These are phyloP conservation scores for Coelopa pilipes DNA, from an alignment of 2,888 invertebrate genomes.

Conservation along the genomic window DNA sequence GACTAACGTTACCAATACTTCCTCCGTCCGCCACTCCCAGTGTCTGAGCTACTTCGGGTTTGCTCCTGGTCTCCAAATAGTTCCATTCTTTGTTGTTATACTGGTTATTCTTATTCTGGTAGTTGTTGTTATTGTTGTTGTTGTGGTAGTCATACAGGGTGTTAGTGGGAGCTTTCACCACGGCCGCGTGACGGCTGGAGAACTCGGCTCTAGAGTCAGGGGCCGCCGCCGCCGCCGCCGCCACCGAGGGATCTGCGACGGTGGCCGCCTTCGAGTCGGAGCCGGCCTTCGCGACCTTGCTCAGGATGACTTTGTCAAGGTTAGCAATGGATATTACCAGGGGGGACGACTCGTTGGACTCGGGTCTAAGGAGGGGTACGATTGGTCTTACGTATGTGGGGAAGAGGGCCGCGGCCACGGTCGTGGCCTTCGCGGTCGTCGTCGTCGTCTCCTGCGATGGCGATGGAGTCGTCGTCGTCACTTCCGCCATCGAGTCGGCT, in stretches of 20 bases:
- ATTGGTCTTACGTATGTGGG: constrained; percentile 63
- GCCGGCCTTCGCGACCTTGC: constrained; percentile 60
- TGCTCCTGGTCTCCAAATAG: constrained; percentile 2
- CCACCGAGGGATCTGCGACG: too few relatives aligned
- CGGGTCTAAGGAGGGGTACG: constrained; percentile 64
- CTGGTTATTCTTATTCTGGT: too few relatives aligned
- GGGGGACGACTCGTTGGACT: constrained; percentile 67
- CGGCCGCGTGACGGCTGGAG: constrained; percentile 56
- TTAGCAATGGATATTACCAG: constrained; percentile 67
- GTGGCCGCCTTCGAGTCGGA: constrained; percentile 35
- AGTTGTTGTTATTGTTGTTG: too few relatives aligned
- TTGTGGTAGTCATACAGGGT: neutral
- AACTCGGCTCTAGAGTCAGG: constrained; percentile 58
- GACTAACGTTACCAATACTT: constrained; percentile 43
- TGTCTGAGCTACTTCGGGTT: constrained; percentile 22
- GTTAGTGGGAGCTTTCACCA: constrained; percentile 56
- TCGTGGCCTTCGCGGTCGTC: constrained; percentile 42
- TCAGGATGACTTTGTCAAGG: constrained; percentile 66
- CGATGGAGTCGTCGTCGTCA: constrained; percentile 33
- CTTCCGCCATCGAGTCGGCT: constrained; percentile 33
- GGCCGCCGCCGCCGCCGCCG: constrained; percentile 32
- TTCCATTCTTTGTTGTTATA: neutral
- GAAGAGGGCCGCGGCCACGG: constrained; percentile 46
- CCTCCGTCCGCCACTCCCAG: neutral
- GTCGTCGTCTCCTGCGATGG: constrained; percentile 19